Conservation (phyloP, 2,888 invertebrate genomes). For the Prenolepis imparis region DNA sequence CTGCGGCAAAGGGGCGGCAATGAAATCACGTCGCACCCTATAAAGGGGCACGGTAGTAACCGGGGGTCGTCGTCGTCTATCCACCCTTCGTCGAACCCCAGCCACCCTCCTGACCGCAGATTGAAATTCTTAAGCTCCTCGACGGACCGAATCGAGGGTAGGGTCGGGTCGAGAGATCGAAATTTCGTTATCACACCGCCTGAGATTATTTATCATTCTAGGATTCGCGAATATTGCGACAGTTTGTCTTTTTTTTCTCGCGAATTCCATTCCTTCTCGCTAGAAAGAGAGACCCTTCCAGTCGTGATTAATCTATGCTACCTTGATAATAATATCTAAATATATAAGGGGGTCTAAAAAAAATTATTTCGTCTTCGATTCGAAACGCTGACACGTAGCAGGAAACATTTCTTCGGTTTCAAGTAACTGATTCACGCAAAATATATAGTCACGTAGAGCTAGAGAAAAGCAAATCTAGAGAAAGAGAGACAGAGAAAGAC, state of each 20-base stretch:
- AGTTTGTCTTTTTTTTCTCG: conserved; percentile 53
- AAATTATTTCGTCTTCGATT: conserved; percentile 60
- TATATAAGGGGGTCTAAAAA: conserved; percentile 28
- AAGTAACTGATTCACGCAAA: conserved; percentile 42
- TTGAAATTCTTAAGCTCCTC: conserved; percentile 85
- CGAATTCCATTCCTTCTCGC: conserved; percentile 42
- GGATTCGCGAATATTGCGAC: conserved; percentile 25
- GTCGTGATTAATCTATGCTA: conserved; percentile 53
- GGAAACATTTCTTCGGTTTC: conserved; percentile 47
- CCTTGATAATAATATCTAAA: conserved; percentile 6
- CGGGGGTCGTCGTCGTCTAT: conserved; percentile 71
- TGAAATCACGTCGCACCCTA: conserved; percentile 81
- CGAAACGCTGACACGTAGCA: conserved; percentile 19
- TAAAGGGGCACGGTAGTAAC: conserved; percentile 71
- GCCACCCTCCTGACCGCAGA: conserved; percentile 84
- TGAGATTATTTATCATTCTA: conserved; percentile 46
- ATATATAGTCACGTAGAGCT: conserved; percentile 29
- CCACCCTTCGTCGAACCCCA: conserved; percentile 65
- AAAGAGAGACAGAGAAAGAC: conserved; percentile 37
- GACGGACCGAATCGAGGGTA: conserved; percentile 68
- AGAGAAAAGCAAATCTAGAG: background rate
- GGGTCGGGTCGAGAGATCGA: conserved; percentile 72
- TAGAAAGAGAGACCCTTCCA: conserved; percentile 43
- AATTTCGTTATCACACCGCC: conserved; percentile 83
- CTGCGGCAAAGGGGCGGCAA: conserved; percentile 69